Evolutionary conservation across 2,113 vertebrate species (phyloP), one percentile per base, ranked within the genome.

Genomic region (Zosterops lateralis): DNA sequence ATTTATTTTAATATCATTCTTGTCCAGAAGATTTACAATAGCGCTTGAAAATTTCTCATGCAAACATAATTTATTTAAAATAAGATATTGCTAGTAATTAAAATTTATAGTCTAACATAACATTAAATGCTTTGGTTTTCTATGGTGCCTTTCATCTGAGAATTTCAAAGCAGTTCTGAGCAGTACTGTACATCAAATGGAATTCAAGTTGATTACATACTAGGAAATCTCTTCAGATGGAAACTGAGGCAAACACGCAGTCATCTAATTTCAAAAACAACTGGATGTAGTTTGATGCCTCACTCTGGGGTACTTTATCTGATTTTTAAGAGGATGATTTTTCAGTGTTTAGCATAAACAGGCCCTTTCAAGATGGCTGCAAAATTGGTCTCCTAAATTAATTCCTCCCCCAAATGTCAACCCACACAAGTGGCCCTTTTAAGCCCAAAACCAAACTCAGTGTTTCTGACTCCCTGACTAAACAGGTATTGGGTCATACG

Each of bases 11-110:
- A 65, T 72, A 70, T 79, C 22, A 74, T 66, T 83, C 74, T 73
- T 91, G 58, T 92, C 78, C 58, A 73, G 66, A 89, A 87, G 81
- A 96, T 89, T 93, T 95, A 95, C 62, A 91, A 74, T 40, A 87
- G 44, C 47, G 62, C 71, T 76, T 87, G 66, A 87, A 93, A 92
- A 89, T 22, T 88, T 88, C 51, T 92, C 61, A 75, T 70, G 68
- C 61, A 95, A 83, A 71, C 28, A 26, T 86, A 83, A 90, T 90
- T 95, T 92, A 95, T 95, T 91, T 81, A 81, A 92, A 97, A 81
- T 40, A 80, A 79, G 68, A 77, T 75, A 86, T 36, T 90, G 64
- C 65, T 88, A 40, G 47, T 92, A 94, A 94, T 95, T 95, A 91
- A 84, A 95, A 93, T 91, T 78, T 92, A 89, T 90, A 60, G 76